Conservation (phyloP, 2,113 vertebrate species). For the Pungitius pungitius region DNA sequence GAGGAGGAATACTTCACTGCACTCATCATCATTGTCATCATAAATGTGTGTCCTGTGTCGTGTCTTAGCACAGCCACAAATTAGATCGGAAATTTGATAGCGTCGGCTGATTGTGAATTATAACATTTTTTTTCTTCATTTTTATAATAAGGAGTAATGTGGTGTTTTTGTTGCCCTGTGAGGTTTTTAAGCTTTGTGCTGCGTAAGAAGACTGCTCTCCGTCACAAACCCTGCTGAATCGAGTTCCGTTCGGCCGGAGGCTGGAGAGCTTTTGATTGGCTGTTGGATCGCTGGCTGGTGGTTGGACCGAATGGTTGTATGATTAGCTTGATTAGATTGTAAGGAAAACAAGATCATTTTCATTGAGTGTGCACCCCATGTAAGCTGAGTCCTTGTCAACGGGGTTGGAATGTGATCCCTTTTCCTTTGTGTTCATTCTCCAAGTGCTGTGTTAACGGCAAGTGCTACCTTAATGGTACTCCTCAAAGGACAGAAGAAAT, state of each 20-base stretch:
- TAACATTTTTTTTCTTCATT: not conserved
- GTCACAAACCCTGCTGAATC: not conserved
- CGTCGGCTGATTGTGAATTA: not conserved
- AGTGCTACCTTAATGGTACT: not conserved
- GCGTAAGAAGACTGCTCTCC: not conserved
- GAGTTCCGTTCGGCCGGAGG: not conserved
- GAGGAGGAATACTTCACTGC: conserved; percentile 25
- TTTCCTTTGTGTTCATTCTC: not conserved
- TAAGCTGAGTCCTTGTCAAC: too few relatives aligned
- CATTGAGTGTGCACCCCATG: not conserved
- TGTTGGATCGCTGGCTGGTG: not conserved
- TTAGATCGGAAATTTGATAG: not conserved
- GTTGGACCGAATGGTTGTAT: not conserved
- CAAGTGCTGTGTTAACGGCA: not conserved
- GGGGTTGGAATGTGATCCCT: too few relatives aligned
- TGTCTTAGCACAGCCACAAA: conserved; percentile 1
- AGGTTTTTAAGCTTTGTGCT: not conserved
- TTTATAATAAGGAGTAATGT: conserved; percentile 4
- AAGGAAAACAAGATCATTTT: not conserved
- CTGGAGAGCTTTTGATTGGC: not conserved
- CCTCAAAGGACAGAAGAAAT: not conserved
- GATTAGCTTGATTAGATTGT: not conserved
- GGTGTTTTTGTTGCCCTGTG: not conserved
- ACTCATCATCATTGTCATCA: conserved; percentile 17
- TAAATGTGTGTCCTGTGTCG: conserved; percentile 5